Evolutionary conservation across 1,140 invertebrate species (phyloP).

Genomic region (Drosophila funebris): DNA sequence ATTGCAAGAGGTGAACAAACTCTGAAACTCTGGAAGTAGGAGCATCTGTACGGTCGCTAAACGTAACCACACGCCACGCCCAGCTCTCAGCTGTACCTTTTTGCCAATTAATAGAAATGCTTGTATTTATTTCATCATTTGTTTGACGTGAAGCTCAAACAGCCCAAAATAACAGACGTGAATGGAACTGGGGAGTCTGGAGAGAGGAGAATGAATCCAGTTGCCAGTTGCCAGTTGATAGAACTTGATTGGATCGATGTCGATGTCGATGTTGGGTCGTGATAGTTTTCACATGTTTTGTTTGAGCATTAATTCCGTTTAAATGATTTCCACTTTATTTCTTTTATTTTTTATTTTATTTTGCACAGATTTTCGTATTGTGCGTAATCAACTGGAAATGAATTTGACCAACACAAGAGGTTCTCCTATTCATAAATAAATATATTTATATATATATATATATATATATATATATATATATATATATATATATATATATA

Average conservation of each 20-base stretch:
- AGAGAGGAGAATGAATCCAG: neutral
- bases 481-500: slow-evolving; percentile 6
- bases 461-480: slow-evolving; percentile 12
- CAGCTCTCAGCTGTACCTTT: slow-evolving; percentile 73
- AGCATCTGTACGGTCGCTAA: slow-evolving; percentile 12
- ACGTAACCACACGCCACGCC: slow-evolving; percentile 65
- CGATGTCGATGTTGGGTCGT: slow-evolving; percentile 2
- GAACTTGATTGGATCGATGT: slow-evolving; percentile 20
- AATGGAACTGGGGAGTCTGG: neutral
- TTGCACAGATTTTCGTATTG: slow-evolving; percentile 61
- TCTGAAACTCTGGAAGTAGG: neutral
- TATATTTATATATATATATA: slow-evolving; percentile 4
- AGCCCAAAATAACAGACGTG: slow-evolving; percentile 7
- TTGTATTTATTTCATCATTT: slow-evolving; percentile 51
- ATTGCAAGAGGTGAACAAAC: neutral
- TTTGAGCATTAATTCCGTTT: slow-evolving; percentile 78
- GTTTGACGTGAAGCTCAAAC: slow-evolving; percentile 33
- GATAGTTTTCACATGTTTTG: slow-evolving; percentile 82
- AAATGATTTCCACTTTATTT: slow-evolving; percentile 68
- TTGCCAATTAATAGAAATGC: slow-evolving; percentile 44
- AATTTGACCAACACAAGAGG: slow-evolving; percentile 82
- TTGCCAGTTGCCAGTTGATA: neutral
- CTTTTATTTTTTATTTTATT: too few relatives aligned
- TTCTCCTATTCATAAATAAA: slow-evolving; percentile 27
- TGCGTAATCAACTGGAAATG: slow-evolving; percentile 73